Evolutionary conservation across 2,888 invertebrate genomes (phyloP), one percentile per base, ranked within the genome.

Genomic region (Drosophila limbata): DNA sequence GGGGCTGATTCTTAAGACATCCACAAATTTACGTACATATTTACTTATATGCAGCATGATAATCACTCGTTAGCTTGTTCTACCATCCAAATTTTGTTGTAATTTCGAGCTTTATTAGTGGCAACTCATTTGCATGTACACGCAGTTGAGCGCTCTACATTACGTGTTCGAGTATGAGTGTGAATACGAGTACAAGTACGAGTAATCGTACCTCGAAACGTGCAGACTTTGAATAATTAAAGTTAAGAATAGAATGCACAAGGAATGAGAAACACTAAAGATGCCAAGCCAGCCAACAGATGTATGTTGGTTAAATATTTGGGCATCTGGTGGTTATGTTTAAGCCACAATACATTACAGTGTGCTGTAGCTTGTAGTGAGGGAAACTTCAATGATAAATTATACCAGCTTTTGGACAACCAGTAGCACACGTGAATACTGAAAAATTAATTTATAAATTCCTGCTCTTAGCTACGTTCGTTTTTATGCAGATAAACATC

Each of bases 111-210:
- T 66, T 77, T 77, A 56, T 72, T 86, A 66, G 51, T 69, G 33
- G 31, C 68, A 82, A 55, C 70, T 73, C 66, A 84, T 84, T 84
- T 88, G 69, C 85, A 84, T 83, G 69, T 40, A 59, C 45, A 68
- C 50, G 19, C 28, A 47, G 37, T 31, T 9, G 11, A 9, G 15
- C 17, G 66, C 42, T 40, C 50, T 69, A 66, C 73, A 67, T 55
- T 60, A 47, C 35, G 35, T 17, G 15, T 44, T 5, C 5, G 21
- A 21, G 21, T 21, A 21, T 5, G 21, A 21, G 21, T n/a, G n/a
- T n/a, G n/a, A n/a, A n/a, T n/a, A n/a, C 5, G 21, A 21, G 21
- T 21, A 21, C 1, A 5, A 21, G 21, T 21, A 25, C 3, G 25
- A 25, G 25, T 25, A 6, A 5, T 25, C 25, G 6, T 25, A 44